A percentile compares a stretch with the other conserved stretches of the same genome.
These are phyloP conservation scores for Lepisosteus oculatus DNA, from an alignment of 2,113 vertebrate species.

Conservation along the genomic window DNA sequence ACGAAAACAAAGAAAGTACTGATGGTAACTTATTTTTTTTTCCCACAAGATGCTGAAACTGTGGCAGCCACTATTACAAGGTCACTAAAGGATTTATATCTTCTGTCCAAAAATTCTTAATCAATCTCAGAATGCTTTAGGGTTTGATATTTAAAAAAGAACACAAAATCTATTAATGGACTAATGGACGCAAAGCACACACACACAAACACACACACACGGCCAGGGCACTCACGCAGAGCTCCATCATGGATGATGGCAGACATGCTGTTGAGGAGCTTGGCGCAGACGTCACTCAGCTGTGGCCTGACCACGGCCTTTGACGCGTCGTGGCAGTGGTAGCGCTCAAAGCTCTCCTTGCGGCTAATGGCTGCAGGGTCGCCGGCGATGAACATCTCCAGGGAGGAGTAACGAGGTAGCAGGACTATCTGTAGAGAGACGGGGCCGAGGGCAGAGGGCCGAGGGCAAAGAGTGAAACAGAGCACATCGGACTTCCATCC, in stretches of 20 bases:
- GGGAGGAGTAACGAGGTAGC: slow-evolving; percentile 76
- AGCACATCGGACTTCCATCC: too few relatives aligned
- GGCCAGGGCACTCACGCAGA: slow-evolving; percentile 71
- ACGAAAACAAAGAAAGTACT: too few relatives aligned
- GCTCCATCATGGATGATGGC: slow-evolving; percentile 81
- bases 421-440: slow-evolving; percentile 70
- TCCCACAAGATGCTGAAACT: too few relatives aligned
- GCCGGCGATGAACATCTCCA: slow-evolving; percentile 89
- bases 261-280: slow-evolving; percentile 84
- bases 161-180: too few relatives aligned
- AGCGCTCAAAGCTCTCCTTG: slow-evolving; percentile 78
- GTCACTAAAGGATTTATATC: too few relatives aligned
- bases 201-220: background rate
- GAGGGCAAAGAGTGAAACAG: background rate
- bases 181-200: too few relatives aligned
- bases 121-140: too few relatives aligned
- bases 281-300: slow-evolving; percentile 75
- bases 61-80: too few relatives aligned
- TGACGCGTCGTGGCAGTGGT: slow-evolving; percentile 80
- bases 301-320: slow-evolving; percentile 54
- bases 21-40: too few relatives aligned
- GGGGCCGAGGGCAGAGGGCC: too few relatives aligned
- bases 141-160: too few relatives aligned
- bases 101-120: too few relatives aligned
- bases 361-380: slow-evolving; percentile 70